Evolutionary conservation across 2,888 invertebrate genomes (phyloP), one percentile per base, ranked within the genome.

Genomic region (Apotomis capreana): DNA sequence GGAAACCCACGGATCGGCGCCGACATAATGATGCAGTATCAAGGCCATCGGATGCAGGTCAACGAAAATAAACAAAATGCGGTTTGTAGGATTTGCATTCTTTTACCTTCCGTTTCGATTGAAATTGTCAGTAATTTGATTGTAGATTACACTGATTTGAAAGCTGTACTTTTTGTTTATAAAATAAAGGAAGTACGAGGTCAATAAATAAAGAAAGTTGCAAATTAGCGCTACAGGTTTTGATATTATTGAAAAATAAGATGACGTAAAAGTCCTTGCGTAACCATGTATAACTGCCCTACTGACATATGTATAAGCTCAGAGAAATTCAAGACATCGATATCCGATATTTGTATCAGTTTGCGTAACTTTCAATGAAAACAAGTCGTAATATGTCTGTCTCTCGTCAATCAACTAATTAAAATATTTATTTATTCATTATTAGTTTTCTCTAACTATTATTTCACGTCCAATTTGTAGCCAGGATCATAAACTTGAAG

Each of bases 1-100:
- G 72, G 75, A 70, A 68, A 77, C 76, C 77, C 85, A 57, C 88
- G 87, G 86, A 26, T 26, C 86, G 88, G 87, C 84, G 83, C 79
- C 79, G 75, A 78, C 80, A 83, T 89, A 88, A 89, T 88, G 86
- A 86, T 88, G 86, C 85, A 86, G 85, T 86, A 89, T 87, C 86
- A 88, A 89, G 89, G 89, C 76, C 88, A 87, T 76, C 75, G 67
- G 75, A 84, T 86, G 84, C 84, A 80, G 85, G 86, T 84, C 84
- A 82, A 79, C 74, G 74, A 81, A 83, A 82, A 83, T 78, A 83
- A 81, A 80, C 78, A 79, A 85, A 86, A 84, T 79, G 83, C 81
- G 83, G 85, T 86, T 83, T 83, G 81, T 82, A 79, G 78, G 74
- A 78, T 81, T 79, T 79, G 78, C 76, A 77, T 81, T 81, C 82